phyloP scores from a whole-genome alignment of 2,797 vertebrate species.

The Mycteria americana region DNA sequence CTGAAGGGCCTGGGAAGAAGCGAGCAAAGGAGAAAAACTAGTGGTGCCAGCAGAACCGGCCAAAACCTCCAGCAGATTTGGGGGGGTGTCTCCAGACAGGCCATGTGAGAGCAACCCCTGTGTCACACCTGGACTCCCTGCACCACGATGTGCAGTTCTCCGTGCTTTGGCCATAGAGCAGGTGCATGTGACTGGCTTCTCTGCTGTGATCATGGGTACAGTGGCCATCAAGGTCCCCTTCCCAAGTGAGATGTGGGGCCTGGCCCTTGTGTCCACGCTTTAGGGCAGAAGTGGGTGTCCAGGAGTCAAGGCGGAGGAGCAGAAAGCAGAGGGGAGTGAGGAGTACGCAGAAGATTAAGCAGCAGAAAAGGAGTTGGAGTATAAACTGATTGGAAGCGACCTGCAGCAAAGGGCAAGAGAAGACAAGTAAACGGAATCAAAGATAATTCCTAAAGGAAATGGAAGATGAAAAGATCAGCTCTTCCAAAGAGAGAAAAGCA shows the following conservation, averaged over 20 bases:
- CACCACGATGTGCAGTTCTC: not conserved
- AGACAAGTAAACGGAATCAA: conserved; percentile 6
- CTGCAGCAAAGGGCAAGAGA: not conserved
- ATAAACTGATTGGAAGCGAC: not conserved
- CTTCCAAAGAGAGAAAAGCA: not conserved
- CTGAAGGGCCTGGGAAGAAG: not conserved
- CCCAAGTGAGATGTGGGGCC: not conserved
- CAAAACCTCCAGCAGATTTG: not conserved
- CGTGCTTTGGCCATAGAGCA: not conserved
- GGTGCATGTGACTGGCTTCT: not conserved
- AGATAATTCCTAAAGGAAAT: not conserved
- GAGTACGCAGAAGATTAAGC: not conserved
- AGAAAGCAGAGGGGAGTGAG: not conserved
- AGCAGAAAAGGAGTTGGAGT: not conserved
- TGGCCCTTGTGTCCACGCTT: not conserved
- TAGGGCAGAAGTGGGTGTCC: not conserved
- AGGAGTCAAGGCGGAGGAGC: not conserved
- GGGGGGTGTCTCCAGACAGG: not conserved
- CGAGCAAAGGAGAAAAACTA: not conserved
- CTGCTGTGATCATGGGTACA: not conserved
- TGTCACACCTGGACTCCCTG: not conserved
- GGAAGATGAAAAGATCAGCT: not conserved
- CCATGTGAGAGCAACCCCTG: accelerated
- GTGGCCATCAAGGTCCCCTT: not conserved
- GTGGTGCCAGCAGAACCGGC: not conserved